Evolutionary conservation across 92 coral and sea anemone species (phyloP).

Genomic region (Montipora capitata): DNA sequence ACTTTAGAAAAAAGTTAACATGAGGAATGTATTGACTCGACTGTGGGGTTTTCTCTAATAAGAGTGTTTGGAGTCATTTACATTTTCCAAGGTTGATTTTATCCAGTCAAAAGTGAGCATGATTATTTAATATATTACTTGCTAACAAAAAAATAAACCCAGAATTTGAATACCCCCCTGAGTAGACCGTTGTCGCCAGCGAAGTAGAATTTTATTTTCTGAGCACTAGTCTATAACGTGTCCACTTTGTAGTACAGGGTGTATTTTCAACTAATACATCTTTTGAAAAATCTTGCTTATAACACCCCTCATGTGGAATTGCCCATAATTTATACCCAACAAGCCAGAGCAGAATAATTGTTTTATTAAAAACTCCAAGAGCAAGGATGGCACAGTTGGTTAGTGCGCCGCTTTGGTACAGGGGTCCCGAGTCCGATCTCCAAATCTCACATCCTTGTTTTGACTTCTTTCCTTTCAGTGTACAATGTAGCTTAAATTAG

Average conservation of each 20-base stretch:
- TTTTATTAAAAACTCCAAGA: too few species aligned
- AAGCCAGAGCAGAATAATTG: too few species aligned
- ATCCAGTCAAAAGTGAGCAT: background rate
- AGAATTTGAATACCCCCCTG: slow-evolving; percentile 25
- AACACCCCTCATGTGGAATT: slow-evolving; percentile 31
- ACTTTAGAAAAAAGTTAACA: background rate
- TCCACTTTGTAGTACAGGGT: slow-evolving; percentile 1
- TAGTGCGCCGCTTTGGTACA: too few species aligned
- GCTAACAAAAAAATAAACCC: background rate
- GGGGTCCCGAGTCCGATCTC: too few species aligned
- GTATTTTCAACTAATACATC: background rate
- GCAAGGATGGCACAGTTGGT: too few species aligned
- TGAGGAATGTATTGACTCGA: background rate
- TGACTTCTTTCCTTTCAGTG: too few species aligned
- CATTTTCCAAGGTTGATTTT: slow-evolving; percentile 7
- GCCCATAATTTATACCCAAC: background rate
- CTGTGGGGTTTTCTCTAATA: slow-evolving; percentile 4
- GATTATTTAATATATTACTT: background rate
- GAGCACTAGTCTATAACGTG: background rate
- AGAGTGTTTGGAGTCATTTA: background rate
- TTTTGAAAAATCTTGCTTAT: slow-evolving; percentile 5
- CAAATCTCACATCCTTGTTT: too few species aligned
- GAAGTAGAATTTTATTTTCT: background rate
- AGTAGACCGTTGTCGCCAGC: slow-evolving; percentile 1
- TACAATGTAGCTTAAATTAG: too few species aligned